Percentiles rank a stretch among this genome's conserved stretches.
These are phyloP conservation scores for Nyctibius bracteatus DNA, from an alignment of 2,113 vertebrate genomes.

Conservation along the genomic window DNA sequence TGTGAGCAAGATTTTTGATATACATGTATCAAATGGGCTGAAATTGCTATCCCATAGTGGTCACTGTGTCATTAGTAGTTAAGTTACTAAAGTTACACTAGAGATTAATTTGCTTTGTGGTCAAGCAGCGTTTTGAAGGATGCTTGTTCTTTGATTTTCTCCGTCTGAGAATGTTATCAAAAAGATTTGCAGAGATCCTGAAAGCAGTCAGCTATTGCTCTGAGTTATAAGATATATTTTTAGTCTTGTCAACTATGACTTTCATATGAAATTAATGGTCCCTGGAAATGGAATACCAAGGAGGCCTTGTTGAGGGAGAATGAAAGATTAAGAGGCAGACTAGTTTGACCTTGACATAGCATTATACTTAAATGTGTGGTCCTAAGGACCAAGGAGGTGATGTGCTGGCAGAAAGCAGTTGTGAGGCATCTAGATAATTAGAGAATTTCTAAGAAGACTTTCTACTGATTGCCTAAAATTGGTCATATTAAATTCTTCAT, in stretches of 20 bases:
- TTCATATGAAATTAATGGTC: constrained; percentile 33
- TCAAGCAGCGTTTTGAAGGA: neutral
- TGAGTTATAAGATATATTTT: constrained; percentile 22
- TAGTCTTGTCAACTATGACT: constrained; percentile 36
- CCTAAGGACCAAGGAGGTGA: neutral
- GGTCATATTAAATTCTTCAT: neutral
- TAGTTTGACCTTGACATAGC: neutral
- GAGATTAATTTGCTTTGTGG: neutral
- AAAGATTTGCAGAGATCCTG: constrained; percentile 8
- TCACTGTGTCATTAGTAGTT: neutral
- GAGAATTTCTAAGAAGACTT: constrained; percentile 5
- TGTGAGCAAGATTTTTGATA: neutral
- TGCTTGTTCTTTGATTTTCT: neutral
- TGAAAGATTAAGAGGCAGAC: neutral
- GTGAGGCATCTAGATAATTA: neutral
- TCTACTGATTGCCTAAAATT: neutral
- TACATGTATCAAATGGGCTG: rapidly evolving
- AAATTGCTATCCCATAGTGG: neutral
- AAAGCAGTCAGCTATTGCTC: constrained; percentile 4
- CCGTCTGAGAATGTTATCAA: neutral
- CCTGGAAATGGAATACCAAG: neutral
- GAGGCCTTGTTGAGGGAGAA: neutral
- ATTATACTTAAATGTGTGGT: neutral
- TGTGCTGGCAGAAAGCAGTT: neutral
- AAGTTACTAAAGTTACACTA: neutral